Percentiles rank a stretch among this genome's conserved stretches.
These are phyloP conservation scores for Rotaria sp. DNA, from an alignment of 2,888 invertebrate species.

Conservation along the genomic window DNA sequence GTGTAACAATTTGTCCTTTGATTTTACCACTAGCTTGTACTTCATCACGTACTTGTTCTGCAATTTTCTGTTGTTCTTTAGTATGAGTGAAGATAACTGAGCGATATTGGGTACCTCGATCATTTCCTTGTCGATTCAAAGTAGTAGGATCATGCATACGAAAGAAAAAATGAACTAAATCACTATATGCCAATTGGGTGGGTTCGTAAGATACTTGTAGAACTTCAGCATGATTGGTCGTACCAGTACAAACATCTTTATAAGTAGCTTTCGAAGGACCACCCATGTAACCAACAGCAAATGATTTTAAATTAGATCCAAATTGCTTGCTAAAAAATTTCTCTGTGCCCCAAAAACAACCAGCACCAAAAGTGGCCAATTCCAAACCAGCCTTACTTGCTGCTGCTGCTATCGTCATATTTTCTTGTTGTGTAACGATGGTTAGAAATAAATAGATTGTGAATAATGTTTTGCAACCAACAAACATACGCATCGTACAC, in stretches of 20 bases:
- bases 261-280: neutral
- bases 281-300: neutral
- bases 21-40: neutral
- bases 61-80: slow-evolving; percentile 71
- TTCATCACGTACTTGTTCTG: slow-evolving; percentile 61
- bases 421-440: neutral
- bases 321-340: slow-evolving; percentile 9
- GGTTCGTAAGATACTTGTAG: neutral
- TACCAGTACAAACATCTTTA: neutral
- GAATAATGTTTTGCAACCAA: neutral
- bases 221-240: neutral
- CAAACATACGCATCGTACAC: neutral
- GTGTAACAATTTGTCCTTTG: neutral
- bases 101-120: slow-evolving; percentile 46
- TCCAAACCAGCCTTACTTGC: neutral
- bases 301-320: neutral
- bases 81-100: slow-evolving; percentile 78
- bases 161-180: neutral
- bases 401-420: neutral
- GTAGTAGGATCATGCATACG: slow-evolving; percentile 60
- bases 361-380: neutral
- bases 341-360: neutral
- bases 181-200: neutral
- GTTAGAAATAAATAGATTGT: neutral
- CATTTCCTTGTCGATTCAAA: slow-evolving; percentile 31